Evolutionary conservation across 2,888 invertebrate genomes (phyloP).

Genomic region (Melieria picta): DNA sequence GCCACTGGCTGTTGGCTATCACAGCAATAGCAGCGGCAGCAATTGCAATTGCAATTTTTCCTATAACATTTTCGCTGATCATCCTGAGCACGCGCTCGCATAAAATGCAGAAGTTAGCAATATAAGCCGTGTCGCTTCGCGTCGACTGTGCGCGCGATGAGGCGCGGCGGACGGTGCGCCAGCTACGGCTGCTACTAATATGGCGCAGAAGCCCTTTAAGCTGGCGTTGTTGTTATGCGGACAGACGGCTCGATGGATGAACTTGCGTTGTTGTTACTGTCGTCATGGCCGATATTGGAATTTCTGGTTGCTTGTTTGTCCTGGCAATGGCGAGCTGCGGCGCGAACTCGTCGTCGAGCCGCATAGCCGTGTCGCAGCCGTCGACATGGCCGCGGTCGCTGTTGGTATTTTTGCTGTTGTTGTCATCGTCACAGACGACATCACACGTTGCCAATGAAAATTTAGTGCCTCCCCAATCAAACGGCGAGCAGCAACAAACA

Average conservation of each 20-base stretch:
- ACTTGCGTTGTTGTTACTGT: constrained; percentile 33
- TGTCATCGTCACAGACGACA: constrained; percentile 58
- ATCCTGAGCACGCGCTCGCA: constrained; percentile 52
- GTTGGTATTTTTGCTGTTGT: constrained; percentile 55
- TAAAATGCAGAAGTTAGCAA: constrained; percentile 46
- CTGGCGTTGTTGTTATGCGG: too few species aligned
- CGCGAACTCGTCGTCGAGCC: too few species aligned
- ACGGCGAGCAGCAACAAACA: constrained; percentile 20
- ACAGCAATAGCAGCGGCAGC: background rate
- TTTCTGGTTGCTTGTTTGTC: constrained; percentile 36
- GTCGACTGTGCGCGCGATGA: background rate
- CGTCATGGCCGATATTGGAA: constrained; percentile 18
- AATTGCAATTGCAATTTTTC: too few species aligned
- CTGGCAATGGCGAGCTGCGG: too few species aligned
- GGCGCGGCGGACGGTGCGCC: background rate
- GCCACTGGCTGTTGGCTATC: background rate
- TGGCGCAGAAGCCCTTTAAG: constrained; percentile 41
- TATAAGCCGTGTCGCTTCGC: background rate
- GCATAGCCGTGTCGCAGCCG: background rate
- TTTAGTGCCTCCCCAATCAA: constrained; percentile 50
- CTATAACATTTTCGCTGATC: constrained; percentile 30
- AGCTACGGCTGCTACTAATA: constrained; percentile 41
- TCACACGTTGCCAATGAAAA: constrained; percentile 59
- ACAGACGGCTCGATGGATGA: background rate
- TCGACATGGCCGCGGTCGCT: constrained; percentile 13